Percentiles rank a stretch among this genome's conserved stretches.
Conservation (phyloP, 2,888 invertebrate genomes). For the Hololepta plana region DNA sequence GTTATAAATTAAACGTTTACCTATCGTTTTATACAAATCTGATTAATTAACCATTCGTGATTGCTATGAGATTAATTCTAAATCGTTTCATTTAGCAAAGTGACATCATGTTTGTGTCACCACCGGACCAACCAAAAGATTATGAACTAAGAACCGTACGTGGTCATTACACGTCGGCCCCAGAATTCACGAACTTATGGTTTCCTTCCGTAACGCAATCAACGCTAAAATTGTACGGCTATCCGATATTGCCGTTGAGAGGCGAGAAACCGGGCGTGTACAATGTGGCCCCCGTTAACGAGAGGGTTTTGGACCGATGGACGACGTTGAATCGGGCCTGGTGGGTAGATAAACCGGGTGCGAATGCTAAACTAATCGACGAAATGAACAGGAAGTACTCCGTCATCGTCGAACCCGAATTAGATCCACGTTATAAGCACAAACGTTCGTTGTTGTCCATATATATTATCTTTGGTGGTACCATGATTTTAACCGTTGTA, state of each 20-base stretch:
- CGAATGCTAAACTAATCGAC: slow-evolving; percentile 33
- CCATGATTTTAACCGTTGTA: slow-evolving; percentile 2
- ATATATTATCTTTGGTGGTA: neutral
- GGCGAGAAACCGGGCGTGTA: too few species aligned
- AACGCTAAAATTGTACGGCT: too few species aligned
- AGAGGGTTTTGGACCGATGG: slow-evolving; percentile 27
- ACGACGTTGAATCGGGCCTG: slow-evolving; percentile 29
- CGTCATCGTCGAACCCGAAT: slow-evolving; percentile 12
- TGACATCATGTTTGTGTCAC: slow-evolving; percentile 23
- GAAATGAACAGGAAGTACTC: slow-evolving; percentile 30
- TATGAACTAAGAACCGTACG: slow-evolving; percentile 17
- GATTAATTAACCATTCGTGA: too few species aligned
- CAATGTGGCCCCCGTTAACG: too few species aligned
- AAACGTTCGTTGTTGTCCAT: slow-evolving; percentile 14
- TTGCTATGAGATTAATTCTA: too few species aligned
- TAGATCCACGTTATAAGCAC: slow-evolving; percentile 18
- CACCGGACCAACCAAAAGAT: slow-evolving; percentile 23
- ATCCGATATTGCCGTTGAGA: too few species aligned
- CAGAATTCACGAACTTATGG: slow-evolving; percentile 28
- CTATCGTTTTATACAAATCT: too few species aligned
- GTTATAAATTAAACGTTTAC: too few species aligned
- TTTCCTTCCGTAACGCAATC: neutral
- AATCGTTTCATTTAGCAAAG: too few species aligned
- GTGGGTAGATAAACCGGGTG: slow-evolving; percentile 37
- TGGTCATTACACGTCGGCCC: slow-evolving; percentile 20